Percentiles rank a stretch among this genome's conserved stretches.
Conservation (phyloP, 2,113 vertebrate species). For the Tragelaphus strepsiceros region DNA sequence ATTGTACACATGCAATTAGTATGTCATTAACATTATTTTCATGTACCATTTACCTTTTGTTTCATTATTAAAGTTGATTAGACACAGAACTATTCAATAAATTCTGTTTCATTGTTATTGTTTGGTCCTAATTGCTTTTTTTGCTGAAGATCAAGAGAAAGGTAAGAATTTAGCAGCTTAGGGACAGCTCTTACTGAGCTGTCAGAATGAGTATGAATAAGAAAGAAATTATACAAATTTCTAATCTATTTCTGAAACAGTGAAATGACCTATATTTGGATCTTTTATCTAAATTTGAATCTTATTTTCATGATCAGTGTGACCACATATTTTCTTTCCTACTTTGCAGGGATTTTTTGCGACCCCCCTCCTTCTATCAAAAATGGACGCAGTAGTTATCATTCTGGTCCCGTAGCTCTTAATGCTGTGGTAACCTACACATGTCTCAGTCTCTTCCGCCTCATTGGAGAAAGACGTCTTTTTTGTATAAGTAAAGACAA, state of each 20-base stretch:
- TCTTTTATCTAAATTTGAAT: conserved; percentile 5
- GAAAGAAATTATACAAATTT: background rate
- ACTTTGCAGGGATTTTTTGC: conserved; percentile 52
- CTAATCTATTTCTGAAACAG: conserved; percentile 4
- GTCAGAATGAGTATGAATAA: background rate
- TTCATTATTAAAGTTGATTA: background rate
- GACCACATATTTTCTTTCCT: background rate
- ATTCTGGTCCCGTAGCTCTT: accelerated
- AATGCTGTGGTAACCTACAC: background rate
- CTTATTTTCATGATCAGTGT: background rate
- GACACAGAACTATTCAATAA: background rate
- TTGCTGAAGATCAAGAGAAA: background rate
- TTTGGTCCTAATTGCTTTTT: background rate
- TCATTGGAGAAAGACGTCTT: conserved; percentile 42
- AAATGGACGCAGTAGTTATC: background rate
- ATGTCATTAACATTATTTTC: background rate
- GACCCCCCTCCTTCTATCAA: conserved; percentile 13
- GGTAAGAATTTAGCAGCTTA: background rate
- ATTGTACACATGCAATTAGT: background rate
- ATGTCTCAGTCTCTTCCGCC: accelerated
- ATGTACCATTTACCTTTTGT: background rate
- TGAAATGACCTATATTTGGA: background rate
- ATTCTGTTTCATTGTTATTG: background rate
- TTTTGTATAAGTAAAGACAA: conserved; percentile 40
- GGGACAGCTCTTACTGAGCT: background rate